Evolutionary conservation across 2,888 invertebrate species (phyloP).

Genomic region (Rhaphigaster nebulosa): DNA sequence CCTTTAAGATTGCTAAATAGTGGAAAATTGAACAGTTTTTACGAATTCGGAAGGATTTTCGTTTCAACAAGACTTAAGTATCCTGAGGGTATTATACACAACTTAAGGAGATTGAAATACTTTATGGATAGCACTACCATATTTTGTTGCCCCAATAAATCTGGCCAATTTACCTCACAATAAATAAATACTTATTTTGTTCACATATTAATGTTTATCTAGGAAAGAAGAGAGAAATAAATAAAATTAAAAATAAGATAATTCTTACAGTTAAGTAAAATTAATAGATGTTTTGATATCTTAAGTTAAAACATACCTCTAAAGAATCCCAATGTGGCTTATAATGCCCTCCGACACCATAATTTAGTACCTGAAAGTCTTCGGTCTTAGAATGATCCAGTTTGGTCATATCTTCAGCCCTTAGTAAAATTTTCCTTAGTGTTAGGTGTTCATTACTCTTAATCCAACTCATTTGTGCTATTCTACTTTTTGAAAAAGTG

Average conservation of each 20-base stretch:
- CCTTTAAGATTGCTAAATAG: too few relatives aligned
- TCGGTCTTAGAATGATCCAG: background rate
- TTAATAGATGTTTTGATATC: background rate
- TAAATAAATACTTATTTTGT: too few relatives aligned
- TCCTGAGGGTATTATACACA: too few relatives aligned
- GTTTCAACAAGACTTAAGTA: too few relatives aligned
- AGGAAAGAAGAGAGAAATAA: background rate
- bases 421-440: background rate
- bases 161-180: too few relatives aligned
- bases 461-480: background rate
- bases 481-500: background rate
- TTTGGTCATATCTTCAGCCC: background rate
- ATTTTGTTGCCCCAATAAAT: too few relatives aligned
- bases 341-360: background rate
- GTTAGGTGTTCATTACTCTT: background rate
- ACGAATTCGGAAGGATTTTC: too few relatives aligned
- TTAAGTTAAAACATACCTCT: background rate
- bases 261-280: background rate
- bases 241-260: background rate
- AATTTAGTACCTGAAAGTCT: background rate
- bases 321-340: background rate
- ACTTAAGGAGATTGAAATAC: too few relatives aligned
- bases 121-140: too few relatives aligned
- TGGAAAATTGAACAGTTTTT: too few relatives aligned
- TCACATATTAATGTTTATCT: too few relatives aligned